phyloP scores from a whole-genome alignment of 2,888 invertebrate species.

The Epirrhoe tristata region DNA sequence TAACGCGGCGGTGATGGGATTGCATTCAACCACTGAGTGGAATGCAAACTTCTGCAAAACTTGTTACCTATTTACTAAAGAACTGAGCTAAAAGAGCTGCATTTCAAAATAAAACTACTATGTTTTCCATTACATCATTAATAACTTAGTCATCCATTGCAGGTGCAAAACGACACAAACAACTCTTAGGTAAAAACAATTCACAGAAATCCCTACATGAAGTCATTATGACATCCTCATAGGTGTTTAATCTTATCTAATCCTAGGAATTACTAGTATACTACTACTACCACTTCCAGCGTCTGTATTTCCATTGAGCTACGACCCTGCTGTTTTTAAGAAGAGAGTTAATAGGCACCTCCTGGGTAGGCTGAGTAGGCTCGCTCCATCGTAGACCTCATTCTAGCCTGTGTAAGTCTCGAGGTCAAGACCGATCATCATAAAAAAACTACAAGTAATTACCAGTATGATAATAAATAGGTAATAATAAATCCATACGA shows the following conservation, averaged over 20 bases:
- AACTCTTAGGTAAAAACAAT: constrained; percentile 38
- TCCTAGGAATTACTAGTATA: constrained; percentile 6
- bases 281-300: too few relatives aligned
- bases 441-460: too few relatives aligned
- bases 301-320: too few relatives aligned
- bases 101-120: neutral
- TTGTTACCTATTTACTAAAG: neutral
- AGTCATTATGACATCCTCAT: constrained; percentile 32
- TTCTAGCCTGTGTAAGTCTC: too few relatives aligned
- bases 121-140: neutral
- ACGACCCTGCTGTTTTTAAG: too few relatives aligned
- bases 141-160: constrained; percentile 1
- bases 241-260: constrained; percentile 34
- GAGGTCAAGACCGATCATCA: too few relatives aligned
- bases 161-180: neutral
- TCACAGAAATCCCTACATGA: constrained; percentile 38
- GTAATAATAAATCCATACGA: neutral
- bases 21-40: too few relatives aligned
- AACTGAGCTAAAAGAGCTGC: neutral
- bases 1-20: too few relatives aligned
- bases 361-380: too few relatives aligned
- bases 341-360: too few relatives aligned
- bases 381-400: too few relatives aligned
- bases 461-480: neutral
- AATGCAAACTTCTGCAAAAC: neutral